Conservation (phyloP, 2,888 invertebrate species). For the Tromatobia lineatoria region DNA sequence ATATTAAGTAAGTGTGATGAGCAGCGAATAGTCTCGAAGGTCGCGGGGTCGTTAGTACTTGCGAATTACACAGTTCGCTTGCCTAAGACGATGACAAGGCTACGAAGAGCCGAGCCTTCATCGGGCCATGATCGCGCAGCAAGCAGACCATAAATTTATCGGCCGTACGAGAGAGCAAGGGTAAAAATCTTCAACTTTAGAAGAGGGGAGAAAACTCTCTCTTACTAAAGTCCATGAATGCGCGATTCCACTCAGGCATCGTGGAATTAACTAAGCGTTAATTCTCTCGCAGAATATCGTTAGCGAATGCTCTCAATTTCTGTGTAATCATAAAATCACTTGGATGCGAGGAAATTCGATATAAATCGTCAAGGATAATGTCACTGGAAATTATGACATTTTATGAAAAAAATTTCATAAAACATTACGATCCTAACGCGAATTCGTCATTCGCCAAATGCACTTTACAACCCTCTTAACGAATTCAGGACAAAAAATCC, state of each 20-base stretch:
- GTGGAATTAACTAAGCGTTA: slow-evolving; percentile 28
- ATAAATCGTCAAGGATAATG: background rate
- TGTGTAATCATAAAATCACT: slow-evolving; percentile 2
- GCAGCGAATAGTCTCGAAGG: slow-evolving; percentile 32
- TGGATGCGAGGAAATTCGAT: background rate
- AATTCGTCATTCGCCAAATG: too few relatives aligned
- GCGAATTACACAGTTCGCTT: slow-evolving; percentile 14
- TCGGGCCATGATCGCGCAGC: background rate
- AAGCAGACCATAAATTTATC: slow-evolving; percentile 18
- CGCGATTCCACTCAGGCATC: background rate
- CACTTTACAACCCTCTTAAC: too few relatives aligned
- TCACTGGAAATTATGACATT: background rate
- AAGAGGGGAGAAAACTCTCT: slow-evolving; percentile 25
- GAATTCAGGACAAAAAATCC: too few relatives aligned
- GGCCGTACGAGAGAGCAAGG: slow-evolving; percentile 8
- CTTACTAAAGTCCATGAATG: background rate
- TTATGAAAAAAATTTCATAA: background rate
- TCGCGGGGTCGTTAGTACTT: slow-evolving; percentile 45
- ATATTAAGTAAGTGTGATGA: background rate
- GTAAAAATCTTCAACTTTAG: slow-evolving; percentile 9
- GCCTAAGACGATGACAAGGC: slow-evolving; percentile 7
- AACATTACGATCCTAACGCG: too few relatives aligned
- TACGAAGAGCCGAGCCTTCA: background rate
- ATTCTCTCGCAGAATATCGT: background rate
- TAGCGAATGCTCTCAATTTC: slow-evolving; percentile 16